Conservation (phyloP, 2,888 invertebrate species). For the Clitarchus hookeri region DNA sequence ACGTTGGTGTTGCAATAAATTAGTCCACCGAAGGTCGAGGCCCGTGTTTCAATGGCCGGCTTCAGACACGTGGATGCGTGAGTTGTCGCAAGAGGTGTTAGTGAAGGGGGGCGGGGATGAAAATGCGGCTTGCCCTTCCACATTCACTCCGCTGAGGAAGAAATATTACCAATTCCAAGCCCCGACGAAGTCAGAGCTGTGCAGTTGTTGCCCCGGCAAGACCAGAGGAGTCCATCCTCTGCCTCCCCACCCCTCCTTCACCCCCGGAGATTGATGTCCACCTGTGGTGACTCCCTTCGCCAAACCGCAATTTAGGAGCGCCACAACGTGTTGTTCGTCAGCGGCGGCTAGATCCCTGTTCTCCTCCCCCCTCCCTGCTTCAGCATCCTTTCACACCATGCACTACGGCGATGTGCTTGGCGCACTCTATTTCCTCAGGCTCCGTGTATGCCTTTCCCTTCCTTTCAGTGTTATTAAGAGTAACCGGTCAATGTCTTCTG, state of each 20-base stretch:
- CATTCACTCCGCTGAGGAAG: not conserved
- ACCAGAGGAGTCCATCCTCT: not conserved
- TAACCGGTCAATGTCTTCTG: too few relatives aligned
- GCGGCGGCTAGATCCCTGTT: not conserved
- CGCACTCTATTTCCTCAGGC: too few relatives aligned
- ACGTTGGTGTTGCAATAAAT: too few relatives aligned
- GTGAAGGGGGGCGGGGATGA: not conserved
- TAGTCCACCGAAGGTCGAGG: not conserved
- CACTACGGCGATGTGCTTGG: too few relatives aligned
- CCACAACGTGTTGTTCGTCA: not conserved
- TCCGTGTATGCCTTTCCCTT: too few relatives aligned
- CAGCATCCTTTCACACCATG: too few relatives aligned
- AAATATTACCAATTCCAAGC: not conserved
- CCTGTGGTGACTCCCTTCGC: not conserved
- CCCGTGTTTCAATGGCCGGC: not conserved
- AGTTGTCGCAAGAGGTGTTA: too few relatives aligned
- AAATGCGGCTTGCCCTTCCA: not conserved
- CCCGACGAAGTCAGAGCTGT: not conserved
- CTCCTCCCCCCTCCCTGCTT: too few relatives aligned
- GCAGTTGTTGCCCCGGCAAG: not conserved
- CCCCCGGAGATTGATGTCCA: not conserved
- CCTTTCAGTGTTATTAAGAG: too few relatives aligned
- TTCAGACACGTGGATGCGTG: not conserved
- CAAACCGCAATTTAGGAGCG: constrained; percentile 6
- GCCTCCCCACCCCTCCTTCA: not conserved